These are phyloP conservation scores for Acestrorhynchus altus DNA, from an alignment of 2,797 vertebrate species.

Conservation along the genomic window DNA sequence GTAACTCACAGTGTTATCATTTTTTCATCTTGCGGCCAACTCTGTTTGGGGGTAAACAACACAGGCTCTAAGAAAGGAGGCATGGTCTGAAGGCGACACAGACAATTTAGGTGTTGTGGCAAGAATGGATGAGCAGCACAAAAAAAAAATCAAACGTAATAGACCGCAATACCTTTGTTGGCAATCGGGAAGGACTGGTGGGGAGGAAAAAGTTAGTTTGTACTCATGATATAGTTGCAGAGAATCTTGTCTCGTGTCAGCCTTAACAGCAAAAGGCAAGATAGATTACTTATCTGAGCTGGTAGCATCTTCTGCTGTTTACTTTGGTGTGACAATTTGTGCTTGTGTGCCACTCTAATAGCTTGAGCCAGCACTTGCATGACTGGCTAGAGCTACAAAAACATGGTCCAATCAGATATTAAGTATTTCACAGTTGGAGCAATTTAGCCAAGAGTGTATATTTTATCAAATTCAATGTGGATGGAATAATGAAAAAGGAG, in stretches of 20 bases:
- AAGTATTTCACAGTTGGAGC: too few species aligned
- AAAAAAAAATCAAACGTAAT: slow-evolving; percentile 3
- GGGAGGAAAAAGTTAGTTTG: not conserved
- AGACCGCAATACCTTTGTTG: not conserved
- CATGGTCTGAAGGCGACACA: not conserved
- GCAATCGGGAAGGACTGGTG: not conserved
- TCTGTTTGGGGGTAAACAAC: not conserved
- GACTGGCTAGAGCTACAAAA: not conserved
- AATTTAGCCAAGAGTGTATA: too few species aligned
- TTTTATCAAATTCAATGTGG: too few species aligned
- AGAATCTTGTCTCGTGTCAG: not conserved
- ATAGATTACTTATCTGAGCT: not conserved
- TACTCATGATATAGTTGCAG: not conserved
- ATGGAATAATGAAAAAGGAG: too few species aligned
- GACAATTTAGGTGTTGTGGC: not conserved
- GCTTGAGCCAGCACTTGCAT: not conserved
- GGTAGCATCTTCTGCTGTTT: not conserved
- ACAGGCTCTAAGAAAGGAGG: not conserved
- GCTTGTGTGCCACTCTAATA: not conserved
- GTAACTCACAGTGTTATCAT: slow-evolving; percentile 2
- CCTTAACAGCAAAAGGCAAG: not conserved
- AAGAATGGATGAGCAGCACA: not conserved
- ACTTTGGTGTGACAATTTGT: not conserved
- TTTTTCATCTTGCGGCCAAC: not conserved
- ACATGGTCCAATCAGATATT: not conserved